These are phyloP conservation scores for Cephus nigrinus DNA, from an alignment of 2,888 invertebrate genomes.

Conservation along the genomic window DNA sequence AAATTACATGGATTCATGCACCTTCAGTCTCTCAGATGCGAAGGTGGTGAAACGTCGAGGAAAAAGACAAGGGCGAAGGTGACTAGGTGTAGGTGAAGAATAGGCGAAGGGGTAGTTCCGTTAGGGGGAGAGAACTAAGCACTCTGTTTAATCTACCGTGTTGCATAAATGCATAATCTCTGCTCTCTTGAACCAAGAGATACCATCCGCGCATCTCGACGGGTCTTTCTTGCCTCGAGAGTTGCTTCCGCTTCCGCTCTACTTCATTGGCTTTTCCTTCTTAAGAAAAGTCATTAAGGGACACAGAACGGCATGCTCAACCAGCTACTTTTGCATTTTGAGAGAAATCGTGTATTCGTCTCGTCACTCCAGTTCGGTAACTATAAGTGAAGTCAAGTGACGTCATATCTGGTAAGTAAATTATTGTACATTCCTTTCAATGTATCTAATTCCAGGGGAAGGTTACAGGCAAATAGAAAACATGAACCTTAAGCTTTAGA, in stretches of 20 bases:
- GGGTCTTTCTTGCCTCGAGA: conserved; percentile 17
- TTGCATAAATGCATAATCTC: conserved; percentile 56
- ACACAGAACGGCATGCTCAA: background rate
- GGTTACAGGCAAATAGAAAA: background rate
- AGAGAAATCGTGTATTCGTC: background rate
- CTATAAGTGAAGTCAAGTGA: background rate
- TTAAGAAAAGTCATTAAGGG: conserved; percentile 18
- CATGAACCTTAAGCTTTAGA: background rate
- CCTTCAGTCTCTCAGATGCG: background rate
- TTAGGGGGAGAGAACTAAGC: conserved; percentile 28
- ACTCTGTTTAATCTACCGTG: conserved; percentile 52
- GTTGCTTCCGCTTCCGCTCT: conserved; percentile 28
- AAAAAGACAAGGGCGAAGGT: background rate
- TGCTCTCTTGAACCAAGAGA: conserved; percentile 26
- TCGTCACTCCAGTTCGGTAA: background rate
- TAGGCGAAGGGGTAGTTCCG: background rate
- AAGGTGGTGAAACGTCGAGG: background rate
- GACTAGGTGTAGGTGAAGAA: background rate
- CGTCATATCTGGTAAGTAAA: background rate
- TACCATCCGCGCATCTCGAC: conserved; percentile 18
- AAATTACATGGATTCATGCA: conserved; percentile 29
- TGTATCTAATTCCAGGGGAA: background rate
- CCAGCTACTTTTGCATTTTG: background rate
- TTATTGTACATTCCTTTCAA: background rate
- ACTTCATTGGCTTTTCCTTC: conserved; percentile 15